Evolutionary conservation across 2,797 vertebrate species (phyloP).

Genomic region (Xerus rutilus): DNA sequence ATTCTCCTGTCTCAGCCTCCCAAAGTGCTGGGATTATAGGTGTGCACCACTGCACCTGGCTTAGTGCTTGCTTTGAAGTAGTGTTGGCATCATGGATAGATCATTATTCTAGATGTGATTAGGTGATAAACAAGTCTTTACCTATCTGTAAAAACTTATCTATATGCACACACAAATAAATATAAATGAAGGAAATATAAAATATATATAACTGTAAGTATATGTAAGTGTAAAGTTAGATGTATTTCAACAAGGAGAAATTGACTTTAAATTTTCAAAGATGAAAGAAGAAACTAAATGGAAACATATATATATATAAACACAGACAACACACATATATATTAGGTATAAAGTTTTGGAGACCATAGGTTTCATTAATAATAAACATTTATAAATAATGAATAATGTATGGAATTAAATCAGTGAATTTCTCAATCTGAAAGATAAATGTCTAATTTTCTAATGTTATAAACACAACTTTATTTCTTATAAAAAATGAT

Average conservation of each 20-base stretch:
- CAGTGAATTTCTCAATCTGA: not conserved
- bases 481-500: not conserved
- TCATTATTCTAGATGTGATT: not conserved
- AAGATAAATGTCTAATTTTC: constrained; percentile 28
- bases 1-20: too few relatives aligned
- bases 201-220: not conserved
- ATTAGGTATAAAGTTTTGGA: not conserved
- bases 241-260: constrained; percentile 30
- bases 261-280: constrained; percentile 30
- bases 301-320: not conserved
- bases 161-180: not conserved
- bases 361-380: not conserved
- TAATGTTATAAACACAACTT: not conserved
- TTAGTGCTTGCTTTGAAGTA: not conserved
- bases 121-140: not conserved
- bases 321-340: too few relatives aligned
- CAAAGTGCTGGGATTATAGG: too few relatives aligned
- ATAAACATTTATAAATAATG: not conserved
- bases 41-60: too few relatives aligned
- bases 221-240: not conserved
- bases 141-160: too few relatives aligned
- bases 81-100: not conserved
- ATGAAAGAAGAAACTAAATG: not conserved
- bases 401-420: not conserved
- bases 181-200: not conserved